Conservation (phyloP, 2,797 vertebrate species). For the Knipowitschia caucasica region DNA sequence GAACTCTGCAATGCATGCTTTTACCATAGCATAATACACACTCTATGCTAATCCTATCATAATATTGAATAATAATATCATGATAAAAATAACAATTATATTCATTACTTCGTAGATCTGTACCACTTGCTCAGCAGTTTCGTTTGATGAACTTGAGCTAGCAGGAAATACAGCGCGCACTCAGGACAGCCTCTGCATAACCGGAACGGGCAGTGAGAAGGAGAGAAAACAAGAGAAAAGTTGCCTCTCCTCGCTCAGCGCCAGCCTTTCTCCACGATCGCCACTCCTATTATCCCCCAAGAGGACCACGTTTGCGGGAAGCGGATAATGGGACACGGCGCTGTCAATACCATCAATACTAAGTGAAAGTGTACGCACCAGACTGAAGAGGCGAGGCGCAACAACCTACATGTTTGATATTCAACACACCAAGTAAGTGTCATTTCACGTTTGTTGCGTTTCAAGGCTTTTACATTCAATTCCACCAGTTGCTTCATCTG, state of each 20-base stretch:
- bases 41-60: too few relatives aligned
- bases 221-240: slow-evolving; percentile 1
- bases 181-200: slow-evolving; percentile 21
- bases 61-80: too few relatives aligned
- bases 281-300: too few relatives aligned
- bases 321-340: slow-evolving; percentile 5
- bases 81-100: too few relatives aligned
- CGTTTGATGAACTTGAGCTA: slow-evolving; percentile 22
- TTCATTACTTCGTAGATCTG: too few relatives aligned
- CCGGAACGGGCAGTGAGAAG: slow-evolving; percentile 51
- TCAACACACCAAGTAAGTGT: slow-evolving; percentile 12
- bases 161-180: slow-evolving; percentile 55
- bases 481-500: background rate
- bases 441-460: too few relatives aligned
- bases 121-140: too few relatives aligned
- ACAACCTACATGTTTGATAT: slow-evolving; percentile 29
- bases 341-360: too few relatives aligned
- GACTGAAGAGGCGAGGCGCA: slow-evolving; percentile 23
- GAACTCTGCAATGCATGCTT: slow-evolving; percentile 10
- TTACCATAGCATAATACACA: background rate
- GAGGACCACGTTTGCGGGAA: background rate
- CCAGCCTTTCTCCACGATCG: too few relatives aligned
- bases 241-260: background rate
- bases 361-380: slow-evolving; percentile 16
- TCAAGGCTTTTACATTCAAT: too few relatives aligned